Evolutionary conservation across 2,113 vertebrate species (phyloP), one percentile per base, ranked within the genome.

Genomic region (Trematocara marginatum): DNA sequence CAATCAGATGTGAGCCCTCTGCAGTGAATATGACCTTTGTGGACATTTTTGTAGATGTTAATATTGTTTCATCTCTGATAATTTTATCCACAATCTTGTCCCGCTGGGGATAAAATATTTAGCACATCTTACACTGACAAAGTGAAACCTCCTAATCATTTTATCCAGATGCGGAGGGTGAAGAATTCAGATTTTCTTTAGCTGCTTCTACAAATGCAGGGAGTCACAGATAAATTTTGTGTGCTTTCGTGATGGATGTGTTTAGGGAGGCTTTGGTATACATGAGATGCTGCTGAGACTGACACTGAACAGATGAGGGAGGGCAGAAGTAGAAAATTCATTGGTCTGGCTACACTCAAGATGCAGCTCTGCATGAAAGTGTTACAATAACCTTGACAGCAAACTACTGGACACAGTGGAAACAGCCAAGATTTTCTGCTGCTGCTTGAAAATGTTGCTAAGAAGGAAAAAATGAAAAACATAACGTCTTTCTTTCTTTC

Each of bases 271-370:
- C 54, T 91, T 88, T 74, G 54, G 84, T 86, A 69, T 69, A 90
- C 80, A 80, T 78, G 80, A 91, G 82, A 91, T 26, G 10, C 81
- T 54, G 79, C 86, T 54, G 89, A 88, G 82, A 89, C 82, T 86
- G 89, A 91, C 85, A 80, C 18, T 86, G 86, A 88, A 89, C 87
- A 90, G 86, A 91, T 88, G 89, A 93, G 81, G 82, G n/a, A 29
- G 80, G 69, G 82, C 10, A 81, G 81, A 84, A 78, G 80, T n/a
- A 81, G 85, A 88, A 47, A 69, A 91, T 76, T 42, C 84, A 91
- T 85, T 82, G 79, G 80, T 86, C 85, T 88, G 88, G 74, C 85
- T 86, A 42, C 78, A 79, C 51, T 91, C 76, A 84, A 81, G 59
- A 66, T 85, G 42, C 78, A 40, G 69, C 86, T 79, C 81, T 88